These are phyloP conservation scores for Endotricha flammealis DNA, from an alignment of 2,888 invertebrate genomes.

Conservation along the genomic window DNA sequence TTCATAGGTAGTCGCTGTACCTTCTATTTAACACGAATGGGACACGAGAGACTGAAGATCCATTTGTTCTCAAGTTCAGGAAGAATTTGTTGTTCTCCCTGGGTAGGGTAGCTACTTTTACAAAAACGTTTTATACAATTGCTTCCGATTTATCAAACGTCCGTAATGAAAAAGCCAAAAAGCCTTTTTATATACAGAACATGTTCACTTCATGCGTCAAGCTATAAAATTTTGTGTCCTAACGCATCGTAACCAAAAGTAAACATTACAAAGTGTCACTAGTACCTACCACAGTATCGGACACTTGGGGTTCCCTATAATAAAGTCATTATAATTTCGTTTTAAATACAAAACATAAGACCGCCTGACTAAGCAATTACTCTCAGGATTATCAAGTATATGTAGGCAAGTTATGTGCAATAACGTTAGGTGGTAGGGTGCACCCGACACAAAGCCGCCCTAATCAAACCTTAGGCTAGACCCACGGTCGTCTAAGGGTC, in stretches of 20 bases:
- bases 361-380: too few relatives aligned
- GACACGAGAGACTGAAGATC: constrained; percentile 9
- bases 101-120: constrained; percentile 16
- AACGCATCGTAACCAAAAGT: too few relatives aligned
- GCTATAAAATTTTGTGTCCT: too few relatives aligned
- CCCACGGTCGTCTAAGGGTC: constrained; percentile 16
- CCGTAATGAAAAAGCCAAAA: constrained; percentile 11
- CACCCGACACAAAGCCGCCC: constrained; percentile 11
- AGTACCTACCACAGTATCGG: too few relatives aligned
- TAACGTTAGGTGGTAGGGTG: not conserved
- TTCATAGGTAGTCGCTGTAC: too few relatives aligned
- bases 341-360: too few relatives aligned
- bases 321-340: too few relatives aligned
- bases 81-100: constrained; percentile 16
- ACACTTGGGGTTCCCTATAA: too few relatives aligned
- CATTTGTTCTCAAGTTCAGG: constrained; percentile 18
- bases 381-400: too few relatives aligned
- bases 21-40: constrained; percentile 12
- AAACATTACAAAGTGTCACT: too few relatives aligned
- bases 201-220: too few relatives aligned
- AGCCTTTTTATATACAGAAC: too few relatives aligned
- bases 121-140: constrained; percentile 17
- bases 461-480: constrained; percentile 14
- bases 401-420: not conserved
- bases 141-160: constrained; percentile 12